A percentile compares a stretch with the other conserved stretches of the same genome.
Evolutionary conservation across 2,888 invertebrate genomes (phyloP).

Genomic region (Fabriciana adippe): DNA sequence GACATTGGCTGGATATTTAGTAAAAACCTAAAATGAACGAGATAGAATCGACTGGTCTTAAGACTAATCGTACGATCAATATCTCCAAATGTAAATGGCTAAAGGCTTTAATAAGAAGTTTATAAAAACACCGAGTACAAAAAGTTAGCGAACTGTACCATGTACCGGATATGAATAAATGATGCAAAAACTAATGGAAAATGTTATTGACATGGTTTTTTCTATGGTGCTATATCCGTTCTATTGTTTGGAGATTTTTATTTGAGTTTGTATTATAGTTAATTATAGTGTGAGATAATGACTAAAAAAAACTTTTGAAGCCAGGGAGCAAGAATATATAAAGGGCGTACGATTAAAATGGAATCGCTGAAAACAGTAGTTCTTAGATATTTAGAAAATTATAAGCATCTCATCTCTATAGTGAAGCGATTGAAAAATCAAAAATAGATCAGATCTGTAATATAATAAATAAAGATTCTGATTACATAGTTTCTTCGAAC

Average conservation of each 20-base stretch:
- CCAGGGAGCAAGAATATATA: too few species aligned
- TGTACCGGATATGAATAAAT: conserved; percentile 37
- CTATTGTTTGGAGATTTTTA: conserved; percentile 6
- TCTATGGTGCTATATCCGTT: conserved; percentile 38
- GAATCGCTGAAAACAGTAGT: too few species aligned
- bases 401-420: too few species aligned
- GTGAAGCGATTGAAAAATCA: too few species aligned
- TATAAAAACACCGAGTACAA: neutral
- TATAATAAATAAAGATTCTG: neutral
- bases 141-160: conserved; percentile 29
- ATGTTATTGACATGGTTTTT: conserved; percentile 60
- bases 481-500: conserved; percentile 15
- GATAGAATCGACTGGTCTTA: too few species aligned
- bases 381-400: too few species aligned
- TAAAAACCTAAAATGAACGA: too few species aligned
- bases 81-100: neutral
- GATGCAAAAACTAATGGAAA: conserved; percentile 46
- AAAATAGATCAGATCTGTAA: neutral
- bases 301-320: neutral
- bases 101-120: neutral
- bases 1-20: too few species aligned
- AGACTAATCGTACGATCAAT: too few species aligned
- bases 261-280: neutral
- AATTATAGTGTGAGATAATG: neutral
- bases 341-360: too few species aligned